These are phyloP conservation scores for Tenthredo livida DNA, from an alignment of 2,888 invertebrate species.

Conservation along the genomic window DNA sequence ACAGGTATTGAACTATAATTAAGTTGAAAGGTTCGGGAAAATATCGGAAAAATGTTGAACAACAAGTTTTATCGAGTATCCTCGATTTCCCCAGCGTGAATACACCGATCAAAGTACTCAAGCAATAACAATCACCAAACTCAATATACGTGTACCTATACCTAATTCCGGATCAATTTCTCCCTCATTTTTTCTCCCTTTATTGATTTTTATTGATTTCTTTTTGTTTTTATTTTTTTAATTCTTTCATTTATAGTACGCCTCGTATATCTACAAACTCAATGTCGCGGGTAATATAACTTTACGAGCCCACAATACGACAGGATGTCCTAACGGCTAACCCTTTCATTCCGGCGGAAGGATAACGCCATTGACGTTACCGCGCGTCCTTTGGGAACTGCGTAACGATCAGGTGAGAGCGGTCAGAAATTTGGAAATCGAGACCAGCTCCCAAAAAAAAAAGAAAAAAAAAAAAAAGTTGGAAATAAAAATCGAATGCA, in stretches of 20 bases:
- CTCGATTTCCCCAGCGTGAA: slow-evolving; percentile 27
- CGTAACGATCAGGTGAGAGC: slow-evolving; percentile 24
- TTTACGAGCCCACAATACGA: slow-evolving; percentile 17
- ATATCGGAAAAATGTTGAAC: slow-evolving; percentile 24
- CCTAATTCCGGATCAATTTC: neutral
- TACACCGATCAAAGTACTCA: slow-evolving; percentile 23
- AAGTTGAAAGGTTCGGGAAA: slow-evolving; percentile 22
- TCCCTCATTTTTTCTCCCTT: neutral
- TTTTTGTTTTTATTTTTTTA: neutral
- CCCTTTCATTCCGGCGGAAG: slow-evolving; percentile 50
- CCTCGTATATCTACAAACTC: slow-evolving; percentile 6
- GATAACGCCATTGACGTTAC: slow-evolving; percentile 28
- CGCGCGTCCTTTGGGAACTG: slow-evolving; percentile 17
- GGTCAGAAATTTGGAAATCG: slow-evolving; percentile 8
- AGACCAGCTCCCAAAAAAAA: neutral
- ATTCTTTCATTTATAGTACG: neutral
- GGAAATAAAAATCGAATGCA: no score
- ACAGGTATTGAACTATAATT: slow-evolving; percentile 24
- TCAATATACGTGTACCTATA: neutral
- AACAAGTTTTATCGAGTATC: slow-evolving; percentile 38
- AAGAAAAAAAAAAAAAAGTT: neutral
- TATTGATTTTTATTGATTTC: no score
- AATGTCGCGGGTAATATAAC: slow-evolving; percentile 40
- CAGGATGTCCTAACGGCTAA: slow-evolving; percentile 46
- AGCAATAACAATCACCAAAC: slow-evolving; percentile 2